Percentiles rank a stretch among this genome's conserved stretches.
Evolutionary conservation across 2,113 vertebrate genomes (phyloP).

Genomic region (Scopus umbretta): DNA sequence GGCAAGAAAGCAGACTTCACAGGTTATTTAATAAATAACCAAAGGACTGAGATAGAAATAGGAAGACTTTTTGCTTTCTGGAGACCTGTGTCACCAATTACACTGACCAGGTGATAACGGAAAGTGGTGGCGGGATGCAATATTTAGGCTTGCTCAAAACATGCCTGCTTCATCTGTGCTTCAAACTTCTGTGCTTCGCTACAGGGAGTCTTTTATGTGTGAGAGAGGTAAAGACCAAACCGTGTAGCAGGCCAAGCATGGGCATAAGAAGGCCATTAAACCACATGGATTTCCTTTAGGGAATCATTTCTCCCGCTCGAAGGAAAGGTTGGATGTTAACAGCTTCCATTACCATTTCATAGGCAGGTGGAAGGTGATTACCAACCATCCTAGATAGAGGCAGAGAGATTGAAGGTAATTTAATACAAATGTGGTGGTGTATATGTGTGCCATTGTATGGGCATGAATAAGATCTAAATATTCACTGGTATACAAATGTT

Average conservation of each 20-base stretch:
- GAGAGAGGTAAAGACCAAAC: neutral
- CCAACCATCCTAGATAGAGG: neutral
- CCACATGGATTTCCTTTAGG: neutral
- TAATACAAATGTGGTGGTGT: neutral
- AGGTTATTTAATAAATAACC: neutral
- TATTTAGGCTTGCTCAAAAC: neutral
- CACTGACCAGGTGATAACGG: neutral
- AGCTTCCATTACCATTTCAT: neutral
- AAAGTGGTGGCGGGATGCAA: neutral
- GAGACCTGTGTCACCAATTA: neutral
- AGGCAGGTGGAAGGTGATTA: neutral
- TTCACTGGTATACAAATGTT: neutral
- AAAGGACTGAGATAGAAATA: neutral
- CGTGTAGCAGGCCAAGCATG: neutral
- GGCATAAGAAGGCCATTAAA: neutral
- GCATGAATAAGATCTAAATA: neutral
- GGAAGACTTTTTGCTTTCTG: neutral
- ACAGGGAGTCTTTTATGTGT: neutral
- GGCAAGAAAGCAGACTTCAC: neutral
- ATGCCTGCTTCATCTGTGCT: neutral
- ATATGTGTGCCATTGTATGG: neutral
- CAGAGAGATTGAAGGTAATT: neutral
- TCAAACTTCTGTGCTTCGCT: neutral
- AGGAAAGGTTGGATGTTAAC: neutral
- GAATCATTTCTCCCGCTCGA: neutral